phyloP scores from a whole-genome alignment of 2,113 vertebrate species.

The Parus major region DNA sequence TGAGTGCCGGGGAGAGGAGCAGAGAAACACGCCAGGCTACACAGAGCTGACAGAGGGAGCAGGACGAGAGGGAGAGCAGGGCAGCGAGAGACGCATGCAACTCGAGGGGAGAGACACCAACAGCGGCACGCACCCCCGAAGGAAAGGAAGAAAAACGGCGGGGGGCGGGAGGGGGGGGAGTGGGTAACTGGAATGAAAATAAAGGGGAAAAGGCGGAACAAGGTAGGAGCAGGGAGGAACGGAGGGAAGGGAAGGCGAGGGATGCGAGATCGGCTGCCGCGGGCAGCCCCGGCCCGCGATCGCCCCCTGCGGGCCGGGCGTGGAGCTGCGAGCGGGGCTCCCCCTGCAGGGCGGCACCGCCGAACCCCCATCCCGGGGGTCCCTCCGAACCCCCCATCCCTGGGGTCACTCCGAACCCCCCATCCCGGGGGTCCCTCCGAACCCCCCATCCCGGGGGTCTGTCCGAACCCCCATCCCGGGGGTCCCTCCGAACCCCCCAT shows the following conservation, averaged over 20 bases:
- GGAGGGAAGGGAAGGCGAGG: not conserved
- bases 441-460: fast-evolving
- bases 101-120: not conserved
- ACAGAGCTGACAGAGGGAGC: not conserved
- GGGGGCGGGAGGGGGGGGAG: fast-evolving
- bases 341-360: not conserved
- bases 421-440: not conserved
- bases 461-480: no score
- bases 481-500: not conserved
- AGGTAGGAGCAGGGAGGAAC: not conserved
- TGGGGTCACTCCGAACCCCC: no score
- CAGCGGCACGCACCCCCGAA: not conserved
- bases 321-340: not conserved
- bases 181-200: no score
- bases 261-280: not conserved
- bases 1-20: not conserved
- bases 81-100: not conserved
- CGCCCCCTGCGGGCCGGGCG: not conserved
- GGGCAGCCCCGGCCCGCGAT: not conserved
- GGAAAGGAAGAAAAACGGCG: not conserved
- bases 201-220: no score
- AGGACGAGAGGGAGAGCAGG: not conserved
- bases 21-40: not conserved
- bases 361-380: not conserved
- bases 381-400: no score